Base-by-base conservation (phyloP, 2,113 vertebrate species). In the Myanophis thanlyinensis region DNA sequence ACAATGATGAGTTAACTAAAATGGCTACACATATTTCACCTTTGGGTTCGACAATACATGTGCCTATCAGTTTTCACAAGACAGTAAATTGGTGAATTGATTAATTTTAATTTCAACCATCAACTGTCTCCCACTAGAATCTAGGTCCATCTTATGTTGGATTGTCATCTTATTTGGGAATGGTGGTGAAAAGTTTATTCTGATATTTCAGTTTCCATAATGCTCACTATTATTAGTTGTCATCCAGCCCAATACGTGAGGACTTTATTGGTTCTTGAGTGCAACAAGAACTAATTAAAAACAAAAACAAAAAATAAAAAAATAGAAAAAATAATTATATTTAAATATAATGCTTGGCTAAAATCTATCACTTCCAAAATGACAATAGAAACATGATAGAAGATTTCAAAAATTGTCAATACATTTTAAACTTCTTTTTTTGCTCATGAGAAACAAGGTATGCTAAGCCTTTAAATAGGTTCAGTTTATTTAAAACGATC, bases 61-160 rank as follows among this genome's bases (percentile, higher is more conserved):
- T 88, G n/a, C 87, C 59, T 88, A 48, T 80, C 49, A 80, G 25
- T 62, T 52, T 87, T 88, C 30, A 35, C 48, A 49, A 88, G 49
- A 87, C 59, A 53, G 47, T 92, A 92, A 53, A 27, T 89, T 62
- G 27, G 59, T 53, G 40, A 80, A 80, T n/a, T 92, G 87, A 67
- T 49, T 92, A 89, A 89, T 89, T 89, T 92, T 92, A 92, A 92
- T 46, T 18, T 62, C 27, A 62, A 44, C 86, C 25, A 88, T 35
- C 59, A 88, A 25, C 73, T 73, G 48, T 48, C 35, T 88, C 86
- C 48, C 91, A 92, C 52, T 62, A 88, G 91, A 4, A 20, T 88
- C 51, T 25, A 80, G 27, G 12, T 30, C 35, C 35, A 47, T 47
- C 25, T 91, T 85, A 15, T 85, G 15, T 46, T 56, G n/a, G 3